Evolutionary conservation across 2,113 vertebrate species (phyloP).

Genomic region (Antechinus stuartii): DNA sequence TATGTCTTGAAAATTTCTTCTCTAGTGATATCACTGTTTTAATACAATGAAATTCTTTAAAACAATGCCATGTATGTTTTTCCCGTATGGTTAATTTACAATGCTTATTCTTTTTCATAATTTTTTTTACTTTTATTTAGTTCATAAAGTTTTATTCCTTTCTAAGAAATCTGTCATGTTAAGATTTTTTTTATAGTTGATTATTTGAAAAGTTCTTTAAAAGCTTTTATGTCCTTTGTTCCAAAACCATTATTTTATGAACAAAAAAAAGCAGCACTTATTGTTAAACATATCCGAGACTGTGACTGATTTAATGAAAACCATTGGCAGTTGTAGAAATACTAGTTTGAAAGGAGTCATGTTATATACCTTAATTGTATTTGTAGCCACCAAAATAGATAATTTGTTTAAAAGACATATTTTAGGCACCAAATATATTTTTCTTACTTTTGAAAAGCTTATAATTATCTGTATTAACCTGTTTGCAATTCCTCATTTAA

Average conservation of each 20-base stretch:
- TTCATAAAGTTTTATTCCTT: not conserved
- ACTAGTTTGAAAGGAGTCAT: slow-evolving; percentile 17
- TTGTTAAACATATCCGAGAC: slow-evolving; percentile 29
- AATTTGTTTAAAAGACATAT: slow-evolving; percentile 36
- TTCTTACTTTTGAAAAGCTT: slow-evolving; percentile 21
- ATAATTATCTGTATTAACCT: slow-evolving; percentile 22
- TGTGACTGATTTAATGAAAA: slow-evolving; percentile 20
- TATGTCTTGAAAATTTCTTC: not conserved
- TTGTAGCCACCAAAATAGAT: slow-evolving; percentile 51
- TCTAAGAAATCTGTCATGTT: slow-evolving; percentile 22
- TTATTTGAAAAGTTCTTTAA: slow-evolving; percentile 53
- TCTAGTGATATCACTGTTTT: not conserved
- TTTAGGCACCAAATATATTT: slow-evolving; percentile 56
- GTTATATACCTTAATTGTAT: slow-evolving; percentile 7
- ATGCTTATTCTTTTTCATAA: not conserved
- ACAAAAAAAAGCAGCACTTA: slow-evolving; percentile 15
- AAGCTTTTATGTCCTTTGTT: slow-evolving; percentile 23
- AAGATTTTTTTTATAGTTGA: slow-evolving; percentile 32
- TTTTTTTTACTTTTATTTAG: not conserved
- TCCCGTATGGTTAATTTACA: slow-evolving; percentile 22
- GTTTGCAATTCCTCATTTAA: slow-evolving; percentile 60
- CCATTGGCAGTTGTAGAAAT: not conserved
- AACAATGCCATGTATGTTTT: slow-evolving; percentile 1
- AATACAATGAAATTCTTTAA: slow-evolving; percentile 35
- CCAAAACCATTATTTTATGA: slow-evolving; percentile 37